A percentile compares a stretch with the other conserved stretches of the same genome.
Evolutionary conservation across 2,797 vertebrate genomes (phyloP).

Genomic region (Morus bassanus): DNA sequence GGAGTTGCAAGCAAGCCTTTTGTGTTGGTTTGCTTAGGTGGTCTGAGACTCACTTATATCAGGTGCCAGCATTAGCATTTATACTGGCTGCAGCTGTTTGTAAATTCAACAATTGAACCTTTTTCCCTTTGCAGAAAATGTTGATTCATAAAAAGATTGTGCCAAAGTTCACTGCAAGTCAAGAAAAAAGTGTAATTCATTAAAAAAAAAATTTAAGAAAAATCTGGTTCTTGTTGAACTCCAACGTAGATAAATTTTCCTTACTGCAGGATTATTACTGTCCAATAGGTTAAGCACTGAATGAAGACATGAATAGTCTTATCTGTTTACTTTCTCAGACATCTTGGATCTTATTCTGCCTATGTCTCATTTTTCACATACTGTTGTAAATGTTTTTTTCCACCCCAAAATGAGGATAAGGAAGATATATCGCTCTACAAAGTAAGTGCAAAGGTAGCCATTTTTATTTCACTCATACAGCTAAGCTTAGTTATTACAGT

Average conservation of each 20-base stretch:
- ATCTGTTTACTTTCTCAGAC: not conserved
- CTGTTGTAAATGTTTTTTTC: not conserved
- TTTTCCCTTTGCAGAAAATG: not conserved
- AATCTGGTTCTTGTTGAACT: not conserved
- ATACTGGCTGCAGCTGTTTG: not conserved
- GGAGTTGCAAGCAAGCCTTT: not conserved
- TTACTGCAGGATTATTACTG: not conserved
- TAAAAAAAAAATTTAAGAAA: not conserved
- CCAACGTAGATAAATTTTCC: not conserved
- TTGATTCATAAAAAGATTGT: not conserved
- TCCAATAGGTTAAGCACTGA: not conserved
- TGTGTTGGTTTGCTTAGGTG: not conserved
- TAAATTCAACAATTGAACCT: not conserved
- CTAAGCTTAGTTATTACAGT: not conserved
- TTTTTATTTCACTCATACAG: not conserved
- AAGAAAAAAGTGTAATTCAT: not conserved
- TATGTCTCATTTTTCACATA: not conserved
- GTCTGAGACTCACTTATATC: not conserved
- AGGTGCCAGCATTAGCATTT: not conserved
- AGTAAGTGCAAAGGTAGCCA: not conserved
- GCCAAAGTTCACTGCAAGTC: not conserved
- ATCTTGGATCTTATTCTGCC: not conserved
- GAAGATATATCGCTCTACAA: not conserved
- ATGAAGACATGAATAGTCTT: not conserved
- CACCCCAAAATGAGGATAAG: not conserved